These are phyloP conservation scores for Synergus umbraculus DNA, from an alignment of 2,888 invertebrate genomes.

Conservation along the genomic window DNA sequence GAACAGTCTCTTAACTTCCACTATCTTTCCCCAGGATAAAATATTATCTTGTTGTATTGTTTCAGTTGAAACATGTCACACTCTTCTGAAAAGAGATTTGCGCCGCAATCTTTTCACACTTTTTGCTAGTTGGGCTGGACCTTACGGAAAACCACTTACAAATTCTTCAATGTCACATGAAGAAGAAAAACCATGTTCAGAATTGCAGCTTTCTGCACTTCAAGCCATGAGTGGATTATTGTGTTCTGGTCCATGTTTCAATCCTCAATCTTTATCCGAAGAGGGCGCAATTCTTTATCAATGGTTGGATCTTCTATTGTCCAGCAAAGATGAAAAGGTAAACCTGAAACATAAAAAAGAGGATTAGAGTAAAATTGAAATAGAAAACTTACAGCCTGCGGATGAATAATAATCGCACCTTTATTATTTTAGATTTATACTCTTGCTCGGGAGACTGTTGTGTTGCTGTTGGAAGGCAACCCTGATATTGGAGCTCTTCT, in stretches of 20 bases:
- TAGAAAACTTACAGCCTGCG: background rate
- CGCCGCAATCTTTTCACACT: slow-evolving; percentile 92
- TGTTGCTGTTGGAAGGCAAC: slow-evolving; percentile 95
- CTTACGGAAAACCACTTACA: slow-evolving; percentile 85
- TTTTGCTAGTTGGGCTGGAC: slow-evolving; percentile 96
- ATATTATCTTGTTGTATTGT: slow-evolving; percentile 52
- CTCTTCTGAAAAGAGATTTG: slow-evolving; percentile 91
- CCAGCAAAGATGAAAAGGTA: slow-evolving; percentile 92
- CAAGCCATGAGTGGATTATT: slow-evolving; percentile 97
- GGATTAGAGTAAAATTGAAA: background rate
- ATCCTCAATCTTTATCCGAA: slow-evolving; percentile 89
- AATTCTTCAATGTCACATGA: slow-evolving; percentile 58
- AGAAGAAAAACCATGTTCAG: slow-evolving; percentile 73
- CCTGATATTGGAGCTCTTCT: slow-evolving; percentile 93
- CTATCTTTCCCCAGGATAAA: background rate
- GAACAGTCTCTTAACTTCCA: background rate
- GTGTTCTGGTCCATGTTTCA: slow-evolving; percentile 97
- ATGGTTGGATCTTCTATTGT: slow-evolving; percentile 95
- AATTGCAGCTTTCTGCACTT: slow-evolving; percentile 78
- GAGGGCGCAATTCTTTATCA: slow-evolving; percentile 94
- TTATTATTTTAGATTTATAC: slow-evolving; percentile 86
- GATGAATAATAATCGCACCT: slow-evolving; percentile 16
- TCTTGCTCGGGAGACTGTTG: slow-evolving; percentile 95
- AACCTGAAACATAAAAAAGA: slow-evolving; percentile 39
- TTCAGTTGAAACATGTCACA: slow-evolving; percentile 91